phyloP scores from a whole-genome alignment of 1,140 invertebrate genomes.

The Riptortus pedestris region DNA sequence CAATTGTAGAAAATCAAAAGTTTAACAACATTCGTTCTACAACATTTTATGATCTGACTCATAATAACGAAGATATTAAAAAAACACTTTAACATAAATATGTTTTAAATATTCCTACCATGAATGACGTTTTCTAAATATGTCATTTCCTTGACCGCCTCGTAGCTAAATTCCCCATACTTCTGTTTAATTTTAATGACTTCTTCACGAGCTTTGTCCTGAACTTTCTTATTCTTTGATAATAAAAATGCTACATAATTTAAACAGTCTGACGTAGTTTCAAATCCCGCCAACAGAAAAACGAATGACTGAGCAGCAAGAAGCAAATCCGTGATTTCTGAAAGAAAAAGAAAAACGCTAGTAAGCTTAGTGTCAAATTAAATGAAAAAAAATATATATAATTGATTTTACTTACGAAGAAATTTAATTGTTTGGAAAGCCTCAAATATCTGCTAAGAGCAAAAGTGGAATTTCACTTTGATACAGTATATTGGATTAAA shows the following conservation, averaged over 20 bases:
- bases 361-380: background rate
- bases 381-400: too few relatives aligned
- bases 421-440: too few relatives aligned
- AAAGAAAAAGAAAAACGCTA: too few relatives aligned
- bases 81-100: background rate
- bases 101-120: background rate
- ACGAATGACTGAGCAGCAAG: constrained; percentile 16
- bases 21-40: too few relatives aligned
- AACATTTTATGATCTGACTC: too few relatives aligned
- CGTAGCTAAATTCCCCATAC: constrained; percentile 30
- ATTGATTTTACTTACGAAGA: too few relatives aligned
- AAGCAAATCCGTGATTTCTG: constrained; percentile 11
- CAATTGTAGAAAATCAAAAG: too few relatives aligned
- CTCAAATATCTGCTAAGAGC: too few relatives aligned
- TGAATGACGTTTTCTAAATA: constrained; percentile 1
- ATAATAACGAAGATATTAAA: too few relatives aligned
- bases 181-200: constrained; percentile 26
- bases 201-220: constrained; percentile 9
- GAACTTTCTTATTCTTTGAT: constrained; percentile 1
- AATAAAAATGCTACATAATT: background rate
- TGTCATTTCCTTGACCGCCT: background rate
- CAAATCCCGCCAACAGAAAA: constrained; percentile 13
- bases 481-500: too few relatives aligned
- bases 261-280: background rate
- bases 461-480: too few relatives aligned